phyloP scores from a whole-genome alignment of 2,113 vertebrate species.

The Menura novaehollandiae region DNA sequence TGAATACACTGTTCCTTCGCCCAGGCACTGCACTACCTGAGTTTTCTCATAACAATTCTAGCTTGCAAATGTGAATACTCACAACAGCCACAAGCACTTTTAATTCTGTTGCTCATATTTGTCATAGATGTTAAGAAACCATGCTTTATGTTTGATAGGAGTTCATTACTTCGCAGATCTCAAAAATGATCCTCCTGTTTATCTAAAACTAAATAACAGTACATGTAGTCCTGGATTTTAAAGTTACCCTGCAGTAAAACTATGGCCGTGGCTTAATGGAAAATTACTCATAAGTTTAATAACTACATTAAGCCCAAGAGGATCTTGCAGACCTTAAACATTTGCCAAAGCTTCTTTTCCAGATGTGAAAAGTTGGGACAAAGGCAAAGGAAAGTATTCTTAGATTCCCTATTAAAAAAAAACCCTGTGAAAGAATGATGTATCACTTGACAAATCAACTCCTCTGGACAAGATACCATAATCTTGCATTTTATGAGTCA shows the following conservation, averaged over 20 bases:
- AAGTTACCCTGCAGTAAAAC: background rate
- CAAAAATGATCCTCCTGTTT: background rate
- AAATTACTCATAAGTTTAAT: slow-evolving; percentile 43
- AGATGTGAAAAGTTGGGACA: slow-evolving; percentile 14
- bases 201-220: background rate
- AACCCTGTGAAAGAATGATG: background rate
- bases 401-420: background rate
- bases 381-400: background rate
- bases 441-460: background rate
- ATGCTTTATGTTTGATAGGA: background rate
- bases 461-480: background rate
- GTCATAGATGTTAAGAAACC: background rate
- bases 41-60: background rate
- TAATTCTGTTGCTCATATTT: background rate
- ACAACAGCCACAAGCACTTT: background rate
- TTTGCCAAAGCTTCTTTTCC: slow-evolving; percentile 41
- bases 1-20: background rate
- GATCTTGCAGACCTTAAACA: background rate
- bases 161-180: background rate
- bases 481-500: background rate
- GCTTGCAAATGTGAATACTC: background rate
- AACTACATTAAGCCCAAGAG: slow-evolving; percentile 48
- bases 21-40: background rate
- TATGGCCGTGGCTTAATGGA: background rate
- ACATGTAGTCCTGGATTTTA: background rate